phyloP scores from a whole-genome alignment of 1,140 invertebrate genomes.

The Neotoxoptera formosana region DNA sequence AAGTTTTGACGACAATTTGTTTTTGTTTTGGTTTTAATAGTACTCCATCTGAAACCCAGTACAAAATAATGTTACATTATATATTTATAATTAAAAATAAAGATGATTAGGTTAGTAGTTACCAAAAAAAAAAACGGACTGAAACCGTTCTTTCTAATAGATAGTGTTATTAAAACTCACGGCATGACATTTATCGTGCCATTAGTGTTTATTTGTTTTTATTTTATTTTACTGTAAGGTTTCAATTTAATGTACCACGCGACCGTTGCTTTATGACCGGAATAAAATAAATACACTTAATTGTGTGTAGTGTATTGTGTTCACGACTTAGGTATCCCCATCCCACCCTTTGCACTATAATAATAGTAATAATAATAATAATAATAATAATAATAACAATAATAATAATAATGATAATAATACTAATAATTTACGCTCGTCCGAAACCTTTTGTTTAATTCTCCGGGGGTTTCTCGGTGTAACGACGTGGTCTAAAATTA shows the following conservation, averaged over 20 bases:
- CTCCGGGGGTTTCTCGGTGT: background rate
- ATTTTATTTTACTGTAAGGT: background rate
- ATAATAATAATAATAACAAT: background rate
- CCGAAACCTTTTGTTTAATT: background rate
- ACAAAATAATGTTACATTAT: background rate
- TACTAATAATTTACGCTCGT: background rate
- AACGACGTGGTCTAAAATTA: background rate
- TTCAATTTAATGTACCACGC: constrained; percentile 33
- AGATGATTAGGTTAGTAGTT: background rate
- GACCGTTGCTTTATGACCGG: constrained; percentile 3
- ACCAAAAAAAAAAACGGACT: background rate
- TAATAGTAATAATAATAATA: background rate
- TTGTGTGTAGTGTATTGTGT: constrained; percentile 17
- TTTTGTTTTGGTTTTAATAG: background rate
- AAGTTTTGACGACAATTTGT: too few species aligned
- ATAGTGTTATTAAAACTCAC: background rate
- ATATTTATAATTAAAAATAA: background rate
- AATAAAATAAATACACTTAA: constrained; percentile 40
- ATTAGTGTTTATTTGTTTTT: constrained; percentile 37
- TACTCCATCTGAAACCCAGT: background rate
- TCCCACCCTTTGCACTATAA: background rate
- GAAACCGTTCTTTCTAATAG: background rate
- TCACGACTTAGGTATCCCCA: background rate
- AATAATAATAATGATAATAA: too few species aligned
- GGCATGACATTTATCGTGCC: background rate